Base-by-base conservation (phyloP, 2,888 invertebrate species). In the Catocala nupta region DNA sequence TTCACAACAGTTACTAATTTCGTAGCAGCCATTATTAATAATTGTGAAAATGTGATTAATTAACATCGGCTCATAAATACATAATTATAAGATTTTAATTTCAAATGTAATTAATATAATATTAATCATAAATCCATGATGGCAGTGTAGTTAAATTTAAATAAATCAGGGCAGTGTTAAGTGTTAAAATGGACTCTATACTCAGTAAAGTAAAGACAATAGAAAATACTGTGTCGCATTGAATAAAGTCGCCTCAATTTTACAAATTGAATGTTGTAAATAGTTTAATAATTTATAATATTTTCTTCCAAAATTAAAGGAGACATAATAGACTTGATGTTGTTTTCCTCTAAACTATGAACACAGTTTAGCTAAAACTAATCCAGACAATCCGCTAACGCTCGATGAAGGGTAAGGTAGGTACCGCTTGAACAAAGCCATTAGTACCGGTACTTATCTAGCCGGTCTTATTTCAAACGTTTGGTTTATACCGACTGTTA, bases 341-440 rank as follows among this genome's bases (percentile, higher is more conserved):
- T 75, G 66, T 71, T 75, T 77, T 77, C 33, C 33, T 58, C 61
- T 59, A 64, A 65, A 55, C 47, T 39, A 39, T 9, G 25, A 25
- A 25, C 25, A 25, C 36, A 39, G 36, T 39, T 9, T 39, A 39
- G 36, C 36, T 39, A 39, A 39, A 7, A 2, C 36, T 39, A 39
- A 39, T 39, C 25, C 25, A 25, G 25, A 25, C 25, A 25, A 25
- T 25, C 25, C 25, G 25, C 25, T 25, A 25, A 25, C 1, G 25
- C 4, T 25, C 25, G 25, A 25, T 25, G 25, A 25, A 25, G 25
- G 25, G 25, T 4, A 25, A 25, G 25, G 25, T 25, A 25, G 25
- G 25, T 25, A 25, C 25, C 4, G 25, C 25, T 25, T 25, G 3
- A 25, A 25, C 4, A 25, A 25, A 25, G 25, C 25, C 3, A 25